Evolutionary conservation across 2,888 invertebrate species (phyloP).

Genomic region (Trileptium ribeirensis): DNA sequence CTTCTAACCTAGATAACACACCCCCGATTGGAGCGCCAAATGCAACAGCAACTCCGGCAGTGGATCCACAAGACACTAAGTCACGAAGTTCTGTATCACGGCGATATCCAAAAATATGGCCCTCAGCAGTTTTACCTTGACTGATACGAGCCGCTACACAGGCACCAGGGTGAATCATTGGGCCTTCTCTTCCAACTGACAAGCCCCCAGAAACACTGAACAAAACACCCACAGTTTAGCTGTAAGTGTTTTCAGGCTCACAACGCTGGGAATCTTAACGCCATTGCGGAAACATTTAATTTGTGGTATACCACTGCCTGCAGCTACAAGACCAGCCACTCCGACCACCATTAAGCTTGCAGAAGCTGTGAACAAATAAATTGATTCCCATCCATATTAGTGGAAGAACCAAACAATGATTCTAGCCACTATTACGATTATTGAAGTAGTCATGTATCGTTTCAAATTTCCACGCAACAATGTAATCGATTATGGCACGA

Average conservation of each 20-base stretch:
- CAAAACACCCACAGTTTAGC: conserved; percentile 86
- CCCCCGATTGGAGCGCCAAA: conserved; percentile 92
- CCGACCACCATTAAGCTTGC: conserved; percentile 76
- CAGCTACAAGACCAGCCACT: conserved; percentile 75
- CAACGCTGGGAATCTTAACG: conserved; percentile 85
- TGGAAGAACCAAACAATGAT: conserved; percentile 69
- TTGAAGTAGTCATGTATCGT: background rate
- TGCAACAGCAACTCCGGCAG: conserved; percentile 95
- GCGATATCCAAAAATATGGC: conserved; percentile 70
- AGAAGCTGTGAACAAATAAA: conserved; percentile 69
- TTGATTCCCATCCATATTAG: conserved; percentile 74
- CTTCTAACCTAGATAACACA: conserved; percentile 89
- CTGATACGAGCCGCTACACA: conserved; percentile 94
- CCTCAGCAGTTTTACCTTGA: conserved; percentile 63
- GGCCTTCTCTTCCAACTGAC: conserved; percentile 97
- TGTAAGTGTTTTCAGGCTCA: conserved; percentile 78
- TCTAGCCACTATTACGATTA: no score
- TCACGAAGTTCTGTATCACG: conserved; percentile 95
- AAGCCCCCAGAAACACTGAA: conserved; percentile 89
- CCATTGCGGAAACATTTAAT: conserved; percentile 97
- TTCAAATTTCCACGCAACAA: conserved; percentile 6
- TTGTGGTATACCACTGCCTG: conserved; percentile 94
- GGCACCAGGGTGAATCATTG: conserved; percentile 94
- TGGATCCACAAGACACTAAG: conserved; percentile 90
- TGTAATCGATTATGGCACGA: conserved; percentile 75